These are phyloP conservation scores for Zalophus californianus DNA, from an alignment of 2,797 vertebrate genomes.

Conservation along the genomic window DNA sequence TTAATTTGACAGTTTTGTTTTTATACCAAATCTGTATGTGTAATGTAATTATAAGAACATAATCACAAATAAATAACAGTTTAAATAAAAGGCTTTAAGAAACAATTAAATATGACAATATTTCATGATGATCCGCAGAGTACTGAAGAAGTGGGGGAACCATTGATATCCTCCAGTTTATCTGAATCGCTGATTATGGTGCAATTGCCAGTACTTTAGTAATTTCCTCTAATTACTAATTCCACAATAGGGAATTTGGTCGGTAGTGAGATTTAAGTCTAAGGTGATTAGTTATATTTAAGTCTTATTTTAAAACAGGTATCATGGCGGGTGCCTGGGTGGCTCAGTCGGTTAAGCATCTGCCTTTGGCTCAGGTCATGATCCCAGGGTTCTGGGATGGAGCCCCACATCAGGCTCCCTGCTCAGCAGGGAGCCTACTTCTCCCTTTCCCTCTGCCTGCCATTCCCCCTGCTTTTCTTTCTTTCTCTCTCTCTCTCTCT, in stretches of 20 bases:
- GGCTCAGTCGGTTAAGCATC: too few relatives aligned
- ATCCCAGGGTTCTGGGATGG: not conserved
- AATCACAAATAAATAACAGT: not conserved
- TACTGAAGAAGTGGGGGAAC: not conserved
- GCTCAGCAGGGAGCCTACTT: not conserved
- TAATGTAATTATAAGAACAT: constrained; percentile 14
- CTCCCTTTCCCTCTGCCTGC: not conserved
- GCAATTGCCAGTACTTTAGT: not conserved
- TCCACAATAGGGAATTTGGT: not conserved
- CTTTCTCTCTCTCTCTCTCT: too few relatives aligned
- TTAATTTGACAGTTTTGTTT: constrained; percentile 42
- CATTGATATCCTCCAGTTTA: not conserved
- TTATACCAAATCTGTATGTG: constrained; percentile 9
- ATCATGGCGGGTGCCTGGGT: not conserved
- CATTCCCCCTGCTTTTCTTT: not conserved
- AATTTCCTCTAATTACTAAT: constrained; percentile 12
- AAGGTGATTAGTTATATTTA: not conserved
- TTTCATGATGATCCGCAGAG: not conserved
- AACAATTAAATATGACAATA: not conserved
- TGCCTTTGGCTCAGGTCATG: not conserved
- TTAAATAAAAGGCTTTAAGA: constrained; percentile 34
- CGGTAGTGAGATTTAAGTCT: constrained; percentile 22
- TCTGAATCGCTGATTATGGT: constrained; percentile 14
- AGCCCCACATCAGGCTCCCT: not conserved
- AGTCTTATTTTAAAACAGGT: not conserved